Percentiles rank a stretch among this genome's conserved stretches.
These are phyloP conservation scores for Steinernema hermaphroditum DNA, from an alignment of 2,888 invertebrate species.

Conservation along the genomic window DNA sequence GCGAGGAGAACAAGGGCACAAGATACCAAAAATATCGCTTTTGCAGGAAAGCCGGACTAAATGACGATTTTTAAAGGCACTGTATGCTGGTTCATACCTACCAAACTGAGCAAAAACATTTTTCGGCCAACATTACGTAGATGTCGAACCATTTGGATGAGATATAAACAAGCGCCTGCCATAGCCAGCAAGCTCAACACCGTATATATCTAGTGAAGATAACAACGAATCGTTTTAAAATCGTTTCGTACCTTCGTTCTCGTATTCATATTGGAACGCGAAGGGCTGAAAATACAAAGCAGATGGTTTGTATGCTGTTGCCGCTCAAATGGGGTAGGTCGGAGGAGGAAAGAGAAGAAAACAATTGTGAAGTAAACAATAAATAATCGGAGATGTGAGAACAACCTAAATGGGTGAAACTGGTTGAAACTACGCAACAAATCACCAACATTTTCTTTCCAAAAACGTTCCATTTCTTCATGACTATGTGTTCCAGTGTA, in stretches of 20 bases:
- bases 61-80: constrained; percentile 37
- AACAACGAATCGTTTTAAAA: not conserved
- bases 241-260: constrained; percentile 28
- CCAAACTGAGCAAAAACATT: constrained; percentile 92
- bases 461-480: constrained; percentile 97
- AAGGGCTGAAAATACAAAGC: not conserved
- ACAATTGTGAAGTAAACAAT: constrained; percentile 86
- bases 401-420: constrained; percentile 48
- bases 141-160: constrained; percentile 56
- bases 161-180: constrained; percentile 77
- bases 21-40: constrained; percentile 91
- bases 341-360: constrained; percentile 81
- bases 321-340: constrained; percentile 73
- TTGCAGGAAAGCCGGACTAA: constrained; percentile 82
- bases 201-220: constrained; percentile 54
- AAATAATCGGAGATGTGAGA: constrained; percentile 81
- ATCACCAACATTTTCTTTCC: constrained; percentile 50
- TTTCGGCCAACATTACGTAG: constrained; percentile 82
- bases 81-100: constrained; percentile 68
- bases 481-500: constrained; percentile 56
- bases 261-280: constrained; percentile 19
- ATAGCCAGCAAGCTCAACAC: constrained; percentile 78
- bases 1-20: constrained; percentile 84
- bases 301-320: constrained; percentile 12
- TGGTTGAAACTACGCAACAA: not conserved